Conservation (phyloP, 2,113 vertebrate species). For the Tylochromis polylepis region DNA sequence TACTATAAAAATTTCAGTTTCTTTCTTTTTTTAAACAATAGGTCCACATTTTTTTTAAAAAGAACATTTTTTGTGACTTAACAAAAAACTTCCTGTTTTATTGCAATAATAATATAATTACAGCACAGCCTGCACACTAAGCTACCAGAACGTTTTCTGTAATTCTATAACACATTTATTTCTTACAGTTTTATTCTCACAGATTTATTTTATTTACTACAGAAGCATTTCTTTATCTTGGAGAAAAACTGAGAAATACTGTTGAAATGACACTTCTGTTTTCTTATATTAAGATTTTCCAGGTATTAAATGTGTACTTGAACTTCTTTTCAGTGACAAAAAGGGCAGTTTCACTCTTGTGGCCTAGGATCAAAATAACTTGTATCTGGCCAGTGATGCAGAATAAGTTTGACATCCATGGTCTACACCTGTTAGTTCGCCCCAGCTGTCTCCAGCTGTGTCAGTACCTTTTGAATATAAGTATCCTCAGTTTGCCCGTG, state of each 20-base stretch:
- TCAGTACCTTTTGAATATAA: background rate
- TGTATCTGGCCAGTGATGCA: background rate
- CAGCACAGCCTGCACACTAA: background rate
- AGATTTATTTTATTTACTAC: background rate
- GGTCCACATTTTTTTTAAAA: background rate
- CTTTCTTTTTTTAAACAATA: background rate
- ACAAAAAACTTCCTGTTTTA: background rate
- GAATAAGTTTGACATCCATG: background rate
- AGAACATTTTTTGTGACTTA: background rate
- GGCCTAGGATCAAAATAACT: background rate
- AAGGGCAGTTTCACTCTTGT: background rate
- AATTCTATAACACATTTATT: background rate
- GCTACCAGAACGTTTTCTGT: background rate
- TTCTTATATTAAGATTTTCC: background rate
- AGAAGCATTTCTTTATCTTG: background rate
- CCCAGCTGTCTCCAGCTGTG: background rate
- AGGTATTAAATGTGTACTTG: background rate
- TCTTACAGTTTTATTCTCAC: background rate
- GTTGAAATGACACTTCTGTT: background rate
- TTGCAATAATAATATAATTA: background rate
- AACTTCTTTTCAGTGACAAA: background rate
- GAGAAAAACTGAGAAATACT: background rate
- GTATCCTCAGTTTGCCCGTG: background rate
- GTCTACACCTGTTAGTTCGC: background rate
- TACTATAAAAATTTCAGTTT: background rate